Conservation (phyloP, 2,113 vertebrate genomes). For the Heptranchias perlo region DNA sequence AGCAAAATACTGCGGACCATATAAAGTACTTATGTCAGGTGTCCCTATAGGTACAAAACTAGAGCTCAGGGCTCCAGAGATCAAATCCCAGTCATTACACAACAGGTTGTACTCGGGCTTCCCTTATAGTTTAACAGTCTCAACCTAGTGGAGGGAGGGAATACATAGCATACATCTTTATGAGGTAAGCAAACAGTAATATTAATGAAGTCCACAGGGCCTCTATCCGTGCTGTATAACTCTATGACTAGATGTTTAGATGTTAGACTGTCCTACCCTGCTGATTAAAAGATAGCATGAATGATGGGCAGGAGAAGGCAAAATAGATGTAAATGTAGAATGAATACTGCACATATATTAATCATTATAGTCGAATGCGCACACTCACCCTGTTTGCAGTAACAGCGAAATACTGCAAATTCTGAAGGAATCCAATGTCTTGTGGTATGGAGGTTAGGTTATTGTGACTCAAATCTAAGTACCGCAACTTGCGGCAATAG, state of each 20-base stretch:
- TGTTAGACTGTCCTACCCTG: not conserved
- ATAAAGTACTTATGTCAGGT: not conserved
- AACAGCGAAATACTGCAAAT: conserved; percentile 85
- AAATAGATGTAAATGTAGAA: not conserved
- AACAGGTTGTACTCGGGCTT: not conserved
- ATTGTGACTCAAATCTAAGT: conserved; percentile 93
- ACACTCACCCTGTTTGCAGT: conserved; percentile 86
- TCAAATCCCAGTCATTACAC: not conserved
- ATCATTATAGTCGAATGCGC: not conserved
- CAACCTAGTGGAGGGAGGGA: not conserved
- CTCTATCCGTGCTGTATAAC: too few species aligned
- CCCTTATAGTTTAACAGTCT: not conserved
- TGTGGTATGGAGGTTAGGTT: conserved; percentile 81
- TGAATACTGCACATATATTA: not conserved
- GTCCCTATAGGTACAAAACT: too few species aligned
- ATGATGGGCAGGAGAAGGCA: not conserved
- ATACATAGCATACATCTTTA: not conserved
- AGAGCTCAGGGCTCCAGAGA: not conserved
- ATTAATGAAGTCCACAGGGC: not conserved
- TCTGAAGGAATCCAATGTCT: conserved; percentile 84
- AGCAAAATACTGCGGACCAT: not conserved
- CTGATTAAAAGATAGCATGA: not conserved
- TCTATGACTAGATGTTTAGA: too few species aligned
- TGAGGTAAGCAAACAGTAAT: not conserved
- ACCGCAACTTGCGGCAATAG: conserved; percentile 88